These are phyloP conservation scores for Cololabis saira DNA, from an alignment of 2,113 vertebrate genomes.

Conservation along the genomic window DNA sequence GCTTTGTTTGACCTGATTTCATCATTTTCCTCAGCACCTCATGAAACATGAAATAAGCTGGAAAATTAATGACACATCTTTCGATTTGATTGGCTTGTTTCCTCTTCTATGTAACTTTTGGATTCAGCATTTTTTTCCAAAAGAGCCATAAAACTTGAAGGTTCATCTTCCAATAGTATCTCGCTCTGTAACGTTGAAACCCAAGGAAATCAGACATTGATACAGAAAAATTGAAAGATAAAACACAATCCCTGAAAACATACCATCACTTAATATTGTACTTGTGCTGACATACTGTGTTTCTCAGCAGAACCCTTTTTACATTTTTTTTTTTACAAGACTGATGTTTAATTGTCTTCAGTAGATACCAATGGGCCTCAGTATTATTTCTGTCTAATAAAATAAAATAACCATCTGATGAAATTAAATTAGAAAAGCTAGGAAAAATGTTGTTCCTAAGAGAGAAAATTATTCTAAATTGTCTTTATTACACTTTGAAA, in stretches of 20 bases:
- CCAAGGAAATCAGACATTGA: too few relatives aligned
- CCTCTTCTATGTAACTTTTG: background rate
- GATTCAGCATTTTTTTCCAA: slow-evolving; percentile 6
- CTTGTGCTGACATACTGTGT: background rate
- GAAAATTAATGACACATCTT: too few relatives aligned
- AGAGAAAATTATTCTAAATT: slow-evolving; percentile 16
- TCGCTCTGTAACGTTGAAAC: slow-evolving; percentile 7
- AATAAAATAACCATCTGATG: too few relatives aligned
- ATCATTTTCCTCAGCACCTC: background rate
- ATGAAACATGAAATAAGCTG: too few relatives aligned
- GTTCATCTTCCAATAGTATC: slow-evolving; percentile 19
- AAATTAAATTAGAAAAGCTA: background rate
- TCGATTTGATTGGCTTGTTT: too few relatives aligned
- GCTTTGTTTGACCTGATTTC: background rate
- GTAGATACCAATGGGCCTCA: background rate
- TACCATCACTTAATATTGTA: too few relatives aligned
- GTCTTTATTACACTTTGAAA: slow-evolving; percentile 13
- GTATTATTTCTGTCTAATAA: background rate
- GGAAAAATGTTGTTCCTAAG: background rate
- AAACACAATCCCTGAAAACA: too few relatives aligned
- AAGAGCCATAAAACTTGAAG: slow-evolving; percentile 9
- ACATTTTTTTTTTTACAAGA: background rate
- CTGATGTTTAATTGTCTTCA: background rate
- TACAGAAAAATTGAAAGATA: too few relatives aligned
- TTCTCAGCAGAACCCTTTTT: background rate